These are phyloP conservation scores for Puma concolor DNA, from an alignment of 2,113 vertebrate genomes.

Conservation along the genomic window DNA sequence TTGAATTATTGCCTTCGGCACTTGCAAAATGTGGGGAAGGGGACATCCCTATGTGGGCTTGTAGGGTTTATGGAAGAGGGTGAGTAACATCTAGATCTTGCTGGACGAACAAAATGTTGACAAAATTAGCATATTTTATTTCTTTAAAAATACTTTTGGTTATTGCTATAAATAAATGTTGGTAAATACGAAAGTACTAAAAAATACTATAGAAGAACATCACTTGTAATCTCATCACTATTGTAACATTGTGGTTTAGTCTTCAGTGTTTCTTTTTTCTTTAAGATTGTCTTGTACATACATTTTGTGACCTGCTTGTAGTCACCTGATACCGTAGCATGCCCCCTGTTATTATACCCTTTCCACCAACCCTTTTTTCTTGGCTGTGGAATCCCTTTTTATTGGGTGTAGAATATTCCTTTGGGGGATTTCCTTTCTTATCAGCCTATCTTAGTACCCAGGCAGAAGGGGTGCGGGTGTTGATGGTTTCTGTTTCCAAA, in stretches of 20 bases:
- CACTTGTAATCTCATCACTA: background rate
- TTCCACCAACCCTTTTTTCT: background rate
- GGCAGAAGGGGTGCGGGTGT: background rate
- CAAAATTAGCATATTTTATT: background rate
- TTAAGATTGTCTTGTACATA: background rate
- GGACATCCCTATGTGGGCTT: background rate
- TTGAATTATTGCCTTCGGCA: background rate
- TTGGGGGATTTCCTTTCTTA: background rate
- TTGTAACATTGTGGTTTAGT: background rate
- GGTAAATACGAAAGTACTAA: background rate
- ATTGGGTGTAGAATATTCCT: background rate
- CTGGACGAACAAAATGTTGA: background rate
- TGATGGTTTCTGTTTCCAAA: background rate
- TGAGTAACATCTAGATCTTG: background rate
- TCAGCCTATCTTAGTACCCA: background rate
- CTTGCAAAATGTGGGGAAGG: background rate
- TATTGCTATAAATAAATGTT: background rate
- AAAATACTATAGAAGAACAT: background rate
- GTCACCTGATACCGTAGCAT: background rate
- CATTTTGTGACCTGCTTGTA: background rate
- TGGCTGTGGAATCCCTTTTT: background rate
- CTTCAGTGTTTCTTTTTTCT: background rate
- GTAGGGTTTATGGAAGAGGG: background rate
- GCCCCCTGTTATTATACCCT: background rate
- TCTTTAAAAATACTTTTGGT: background rate